Base-by-base conservation (phyloP, 2,888 invertebrate species). In the Drosophila paramelanica region DNA sequence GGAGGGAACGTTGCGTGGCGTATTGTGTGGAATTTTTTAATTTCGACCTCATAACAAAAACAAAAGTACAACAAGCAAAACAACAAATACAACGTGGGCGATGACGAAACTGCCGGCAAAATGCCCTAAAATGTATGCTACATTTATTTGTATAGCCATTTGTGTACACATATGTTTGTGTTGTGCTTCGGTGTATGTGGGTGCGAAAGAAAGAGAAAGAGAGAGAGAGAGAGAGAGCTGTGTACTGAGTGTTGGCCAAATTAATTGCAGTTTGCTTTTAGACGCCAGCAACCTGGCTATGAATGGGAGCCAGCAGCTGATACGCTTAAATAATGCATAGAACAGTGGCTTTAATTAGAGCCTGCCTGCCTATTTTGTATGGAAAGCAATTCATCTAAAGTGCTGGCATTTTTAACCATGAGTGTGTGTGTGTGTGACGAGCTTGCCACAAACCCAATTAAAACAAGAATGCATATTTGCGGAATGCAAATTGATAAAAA, bases 21-120 rank as follows among this genome's bases (percentile, higher is more conserved):
- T 52, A 70, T 78, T 69, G 59, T 83, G 68, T 76, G 84, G 89
- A 87, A 89, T 84, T 84, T 84, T 84, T 88, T 84, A 88, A 88
- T 84, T 88, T 88, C 65, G 53, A 36, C 65, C 55, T 55, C 25
- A 56, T 51, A 65, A 41, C 51, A 57, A 57, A 49, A 68, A 58
- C 47, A 49, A 75, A 31, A 74, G 43, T 38, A 56, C 17, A 56
- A 47, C 46, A 41, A 49, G 67, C 20, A 47, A 27, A 51, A 36
- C 27, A 27, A 25, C 46, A 43, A 33, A 55, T 33, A 27, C 55
- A 39, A 42, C 27, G 11, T 39, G 36, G 47, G 46, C 43, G 52
- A 47, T 47, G 36, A 45, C 45, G 47, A 17, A 13, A 13, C 36
- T 36, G 36, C 36, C 36, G 13, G 36, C 11, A 36, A 36, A 39